These are phyloP conservation scores for Eidolon helvum DNA, from an alignment of 2,113 vertebrate species.

Conservation along the genomic window DNA sequence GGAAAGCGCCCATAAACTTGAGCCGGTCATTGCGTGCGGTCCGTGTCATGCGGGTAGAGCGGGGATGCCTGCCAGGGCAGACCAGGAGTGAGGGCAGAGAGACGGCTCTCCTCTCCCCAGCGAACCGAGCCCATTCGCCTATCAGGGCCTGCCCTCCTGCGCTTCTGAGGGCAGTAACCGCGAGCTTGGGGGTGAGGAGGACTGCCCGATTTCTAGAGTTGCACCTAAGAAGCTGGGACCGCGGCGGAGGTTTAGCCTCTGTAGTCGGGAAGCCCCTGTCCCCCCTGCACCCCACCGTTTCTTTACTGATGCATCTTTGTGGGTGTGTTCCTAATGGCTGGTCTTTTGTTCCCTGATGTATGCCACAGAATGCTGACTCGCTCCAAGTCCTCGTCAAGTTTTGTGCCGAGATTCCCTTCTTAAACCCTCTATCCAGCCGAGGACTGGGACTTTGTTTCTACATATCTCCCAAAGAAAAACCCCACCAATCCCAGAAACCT, in stretches of 20 bases:
- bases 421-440: not conserved
- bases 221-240: not conserved
- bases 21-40: not conserved
- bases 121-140: not conserved
- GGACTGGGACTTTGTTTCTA: not conserved
- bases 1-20: not conserved
- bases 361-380: not conserved
- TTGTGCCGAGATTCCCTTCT: not conserved
- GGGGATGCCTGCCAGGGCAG: not conserved
- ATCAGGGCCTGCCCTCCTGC: not conserved
- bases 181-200: not conserved
- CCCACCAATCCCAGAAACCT: not conserved
- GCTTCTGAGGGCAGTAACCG: not conserved
- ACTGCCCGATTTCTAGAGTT: not conserved
- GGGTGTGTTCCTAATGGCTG: not conserved
- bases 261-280: not conserved
- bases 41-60: not conserved
- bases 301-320: not conserved
- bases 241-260: not conserved
- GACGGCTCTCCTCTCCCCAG: not conserved
- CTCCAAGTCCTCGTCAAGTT: not conserved
- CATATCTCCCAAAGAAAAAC: not conserved
- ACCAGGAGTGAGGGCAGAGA: not conserved
- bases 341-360: slow-evolving; percentile 38
- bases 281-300: not conserved